Base-by-base conservation (phyloP, 2,888 invertebrate species). In the Hesperia comma region DNA sequence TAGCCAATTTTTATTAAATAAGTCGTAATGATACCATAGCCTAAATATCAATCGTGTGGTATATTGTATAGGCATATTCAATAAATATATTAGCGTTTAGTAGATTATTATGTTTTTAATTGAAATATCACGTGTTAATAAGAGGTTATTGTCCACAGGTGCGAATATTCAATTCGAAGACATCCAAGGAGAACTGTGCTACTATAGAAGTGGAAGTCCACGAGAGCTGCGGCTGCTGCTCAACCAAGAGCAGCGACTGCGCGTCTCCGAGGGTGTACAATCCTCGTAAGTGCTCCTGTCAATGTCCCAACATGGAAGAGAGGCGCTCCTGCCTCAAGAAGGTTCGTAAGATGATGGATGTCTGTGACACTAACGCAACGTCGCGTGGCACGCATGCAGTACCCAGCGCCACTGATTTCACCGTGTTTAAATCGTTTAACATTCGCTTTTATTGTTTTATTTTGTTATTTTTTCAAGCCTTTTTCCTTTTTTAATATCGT, bases 311-410 rank as follows among this genome's bases (percentile, higher is more conserved):
- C 85, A 72, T 79, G 75, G 84, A 86, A 70, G 89, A 90, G 70
- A 85, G 89, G 75, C 81, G 89, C 76, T 78, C 73, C 70, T 92
- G 92, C 74, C 84, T 87, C 75, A 84, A 76, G 78, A 84, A 92
- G 92, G 92, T 92, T 87, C 80, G 92, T 92, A 78, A 82, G 91
- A 91, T 86, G 77, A 87, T 90, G 92, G 92, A 92, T 92, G 92
- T 92, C 83, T 76, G 79, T 79, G 71, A 72, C 79, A 86, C 87
- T 86, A 87, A 87, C 84, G 78, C 76, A 76, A 19, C 74, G 77
- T 74, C 70, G 69, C 70, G 70, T 79, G 74, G 79, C 82, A 78
- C 81, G 85, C 84, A 84, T 82, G 84, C 69, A 33, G 63, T 51
- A 63, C 57, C 64, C 72, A 54, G 68, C 69, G 55, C 68, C 51